Evolutionary conservation across 2,113 vertebrate genomes (phyloP).

Genomic region (Procavia capensis): DNA sequence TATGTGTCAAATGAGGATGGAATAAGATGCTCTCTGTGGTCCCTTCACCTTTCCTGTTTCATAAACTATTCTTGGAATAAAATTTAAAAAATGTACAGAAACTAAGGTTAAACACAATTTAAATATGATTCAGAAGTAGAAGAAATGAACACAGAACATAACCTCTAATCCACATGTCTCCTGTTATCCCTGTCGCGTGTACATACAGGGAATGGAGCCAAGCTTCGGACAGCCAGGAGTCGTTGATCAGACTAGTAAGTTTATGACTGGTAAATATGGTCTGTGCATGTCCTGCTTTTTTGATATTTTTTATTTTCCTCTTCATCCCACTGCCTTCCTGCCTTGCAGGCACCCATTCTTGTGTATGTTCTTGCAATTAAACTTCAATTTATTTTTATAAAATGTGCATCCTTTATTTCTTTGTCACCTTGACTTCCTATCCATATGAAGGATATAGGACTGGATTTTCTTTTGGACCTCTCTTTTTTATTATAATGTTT

Average conservation of each 20-base stretch:
- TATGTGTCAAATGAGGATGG: background rate
- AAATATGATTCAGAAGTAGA: slow-evolving; percentile 1
- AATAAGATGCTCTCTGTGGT: background rate
- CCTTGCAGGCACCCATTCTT: background rate
- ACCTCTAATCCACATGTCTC: background rate
- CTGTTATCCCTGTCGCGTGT: rapidly evolving
- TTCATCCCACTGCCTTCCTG: background rate
- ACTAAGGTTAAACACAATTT: slow-evolving; percentile 18
- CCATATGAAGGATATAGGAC: too few relatives aligned
- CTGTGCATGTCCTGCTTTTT: background rate
- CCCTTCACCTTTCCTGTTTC: background rate
- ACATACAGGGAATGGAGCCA: background rate
- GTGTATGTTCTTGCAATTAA: background rate
- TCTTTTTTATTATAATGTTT: too few relatives aligned
- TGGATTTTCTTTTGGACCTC: too few relatives aligned
- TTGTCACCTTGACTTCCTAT: too few relatives aligned
- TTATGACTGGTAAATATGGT: background rate
- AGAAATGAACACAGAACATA: background rate
- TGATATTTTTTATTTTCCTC: background rate
- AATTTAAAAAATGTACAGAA: background rate
- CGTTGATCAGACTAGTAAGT: background rate
- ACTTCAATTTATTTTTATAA: background rate
- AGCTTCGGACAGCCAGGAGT: background rate
- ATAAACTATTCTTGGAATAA: background rate
- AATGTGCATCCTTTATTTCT: background rate